Evolutionary conservation across 1,140 invertebrate genomes (phyloP).

Genomic region (Lordiphosa collinella): DNA sequence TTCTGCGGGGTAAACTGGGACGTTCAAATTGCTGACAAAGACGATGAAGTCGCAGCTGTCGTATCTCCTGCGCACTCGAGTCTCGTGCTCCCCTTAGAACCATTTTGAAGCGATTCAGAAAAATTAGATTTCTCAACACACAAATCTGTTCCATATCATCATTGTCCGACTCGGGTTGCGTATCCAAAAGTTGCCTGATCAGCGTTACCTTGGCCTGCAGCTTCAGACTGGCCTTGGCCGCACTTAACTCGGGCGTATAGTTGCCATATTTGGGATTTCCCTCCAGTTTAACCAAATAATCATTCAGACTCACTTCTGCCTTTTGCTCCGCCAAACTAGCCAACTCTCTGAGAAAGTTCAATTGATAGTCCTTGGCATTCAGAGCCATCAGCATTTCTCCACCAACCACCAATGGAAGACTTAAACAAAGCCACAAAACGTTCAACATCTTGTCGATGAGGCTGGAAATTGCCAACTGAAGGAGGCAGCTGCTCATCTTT

Average conservation of each 20-base stretch:
- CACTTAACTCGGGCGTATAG: conserved; percentile 26
- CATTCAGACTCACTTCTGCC: conserved; percentile 37
- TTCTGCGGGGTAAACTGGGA: background rate
- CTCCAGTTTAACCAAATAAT: conserved; percentile 34
- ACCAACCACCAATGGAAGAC: background rate
- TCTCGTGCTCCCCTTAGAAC: conserved; percentile 36
- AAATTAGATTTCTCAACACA: conserved; percentile 56
- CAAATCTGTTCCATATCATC: conserved; percentile 43
- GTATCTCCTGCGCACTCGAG: conserved; percentile 55
- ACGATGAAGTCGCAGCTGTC: conserved; percentile 59
- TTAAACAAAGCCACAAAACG: conserved; percentile 10
- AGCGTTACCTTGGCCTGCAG: conserved; percentile 52
- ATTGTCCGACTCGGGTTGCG: conserved; percentile 9
- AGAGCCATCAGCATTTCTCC: conserved; percentile 11
- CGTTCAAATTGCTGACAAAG: conserved; percentile 59
- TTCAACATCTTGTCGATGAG: conserved; percentile 36
- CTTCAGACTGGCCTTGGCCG: conserved; percentile 10
- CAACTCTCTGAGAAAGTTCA: conserved; percentile 42
- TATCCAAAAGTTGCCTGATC: conserved; percentile 61
- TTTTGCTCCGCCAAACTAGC: conserved; percentile 24
- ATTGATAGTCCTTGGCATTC: conserved; percentile 44
- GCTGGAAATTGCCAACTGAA: conserved; percentile 19
- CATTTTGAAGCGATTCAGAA: conserved; percentile 45
- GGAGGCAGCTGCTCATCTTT: conserved; percentile 13
- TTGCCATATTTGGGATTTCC: conserved; percentile 24